Base-by-base conservation (phyloP, 2,888 invertebrate genomes). In the Tinea pellionella region DNA sequence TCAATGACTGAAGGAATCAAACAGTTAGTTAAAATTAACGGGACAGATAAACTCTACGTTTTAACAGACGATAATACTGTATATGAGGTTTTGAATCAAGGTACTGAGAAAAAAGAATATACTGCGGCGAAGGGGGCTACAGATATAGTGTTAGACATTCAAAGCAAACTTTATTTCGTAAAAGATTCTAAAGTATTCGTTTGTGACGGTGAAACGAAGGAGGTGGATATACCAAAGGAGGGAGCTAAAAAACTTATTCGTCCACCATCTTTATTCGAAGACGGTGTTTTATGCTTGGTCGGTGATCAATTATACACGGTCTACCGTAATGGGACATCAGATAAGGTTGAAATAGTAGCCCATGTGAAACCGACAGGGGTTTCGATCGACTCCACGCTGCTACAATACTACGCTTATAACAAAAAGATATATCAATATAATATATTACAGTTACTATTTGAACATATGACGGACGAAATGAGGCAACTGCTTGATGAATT, bases 341-440 rank as follows among this genome's bases (percentile, higher is more conserved):
- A 75, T 61, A 0, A 30, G 0, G 61, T 62, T 0, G 67, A 69
- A 0, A 63, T 78, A 13, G 64, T 67, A 7, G 67, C 81, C 1
- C 18, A 65, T 13, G 68, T 66, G 0, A 69, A 68, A 3, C 80
- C 82, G 0, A 67, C 76, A 0, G 84, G 81, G 1, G 77, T 69
- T 41, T 67, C 70, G 0, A 63, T 74, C 60, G 82, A 84, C 62
- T 74, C 68, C 0, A 66, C 73, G 0, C 60, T 80, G 0, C 65
- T 81, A 1, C 74, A 80, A 24, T 83, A 75, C 62, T 78, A 68
- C 13, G 81, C 67, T 6, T 69, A 74, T 47, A 66, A 82, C 11
- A 81, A 83, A 62, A 77, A 73, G 3, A 76, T 85, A 30, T 85
- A 84, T 59, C 72, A 78, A 63, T 81, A 75, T 65, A 78, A 82